A percentile compares a stretch with the other conserved stretches of the same genome.
phyloP scores from a whole-genome alignment of 2,888 invertebrate genomes.

The Tupiocoris notatus region DNA sequence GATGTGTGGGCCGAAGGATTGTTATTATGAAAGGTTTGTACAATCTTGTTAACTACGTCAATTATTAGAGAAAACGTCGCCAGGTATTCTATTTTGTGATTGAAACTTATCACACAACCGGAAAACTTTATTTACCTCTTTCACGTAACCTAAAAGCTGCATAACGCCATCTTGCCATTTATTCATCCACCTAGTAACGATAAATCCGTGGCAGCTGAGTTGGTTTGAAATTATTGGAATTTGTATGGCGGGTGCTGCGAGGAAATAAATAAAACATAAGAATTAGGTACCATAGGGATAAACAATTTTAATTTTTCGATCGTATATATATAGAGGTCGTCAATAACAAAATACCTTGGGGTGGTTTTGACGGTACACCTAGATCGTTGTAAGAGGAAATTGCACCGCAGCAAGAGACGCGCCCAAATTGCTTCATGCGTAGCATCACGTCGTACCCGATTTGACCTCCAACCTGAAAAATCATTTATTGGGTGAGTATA shows the following conservation, averaged over 20 bases:
- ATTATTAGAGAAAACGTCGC: too few species aligned
- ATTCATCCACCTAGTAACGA: conserved; percentile 59
- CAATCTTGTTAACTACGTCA: too few species aligned
- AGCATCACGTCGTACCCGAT: conserved; percentile 61
- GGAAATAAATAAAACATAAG: too few species aligned
- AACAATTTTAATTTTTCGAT: too few species aligned
- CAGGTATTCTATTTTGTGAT: too few species aligned
- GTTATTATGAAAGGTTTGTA: too few species aligned
- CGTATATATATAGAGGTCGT: too few species aligned
- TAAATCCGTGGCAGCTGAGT: conserved; percentile 65
- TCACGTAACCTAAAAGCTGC: conserved; percentile 65
- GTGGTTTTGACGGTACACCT: conserved; percentile 10
- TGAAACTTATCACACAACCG: too few species aligned
- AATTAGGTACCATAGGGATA: too few species aligned
- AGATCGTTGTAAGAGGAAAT: conserved; percentile 63
- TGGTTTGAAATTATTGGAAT: conserved; percentile 60
- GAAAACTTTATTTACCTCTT: conserved; percentile 56
- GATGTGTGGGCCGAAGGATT: too few species aligned
- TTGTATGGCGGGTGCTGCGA: conserved; percentile 58
- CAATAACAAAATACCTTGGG: conserved; percentile 2
- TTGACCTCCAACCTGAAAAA: conserved; percentile 66
- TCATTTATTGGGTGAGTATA: too few species aligned
- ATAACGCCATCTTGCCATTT: conserved; percentile 65
- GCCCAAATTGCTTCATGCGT: conserved; percentile 63
- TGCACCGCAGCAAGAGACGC: conserved; percentile 65